phyloP scores from a whole-genome alignment of 1,140 invertebrate species.

The Lasioglossum baleicum region DNA sequence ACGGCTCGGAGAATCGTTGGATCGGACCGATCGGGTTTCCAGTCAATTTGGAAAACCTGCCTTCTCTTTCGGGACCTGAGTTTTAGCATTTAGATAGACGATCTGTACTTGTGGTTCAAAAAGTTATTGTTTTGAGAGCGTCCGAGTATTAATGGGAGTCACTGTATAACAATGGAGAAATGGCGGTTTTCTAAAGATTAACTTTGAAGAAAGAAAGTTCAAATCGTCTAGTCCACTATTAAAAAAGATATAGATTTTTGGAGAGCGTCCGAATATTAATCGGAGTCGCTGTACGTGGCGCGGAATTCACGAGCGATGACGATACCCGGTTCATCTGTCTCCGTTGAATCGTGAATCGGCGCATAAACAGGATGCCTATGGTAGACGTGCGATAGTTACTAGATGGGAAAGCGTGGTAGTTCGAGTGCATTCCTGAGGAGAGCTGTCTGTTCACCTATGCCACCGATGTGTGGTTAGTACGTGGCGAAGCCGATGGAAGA shows the following conservation, averaged over 20 bases:
- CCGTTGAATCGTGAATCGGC: conserved; percentile 6
- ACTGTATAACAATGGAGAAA: too few species aligned
- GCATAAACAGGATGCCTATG: conserved; percentile 23
- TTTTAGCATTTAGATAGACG: too few species aligned
- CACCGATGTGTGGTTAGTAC: conserved; percentile 51
- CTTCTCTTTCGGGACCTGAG: too few species aligned
- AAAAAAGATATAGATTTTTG: too few species aligned
- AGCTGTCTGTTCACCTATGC: conserved; percentile 55
- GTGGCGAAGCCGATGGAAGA: conserved; percentile 47
- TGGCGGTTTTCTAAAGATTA: too few species aligned
- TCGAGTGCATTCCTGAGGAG: conserved; percentile 55
- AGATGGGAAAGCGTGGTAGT: conserved; percentile 49
- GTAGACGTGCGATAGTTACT: conserved; percentile 42
- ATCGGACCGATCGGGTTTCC: background rate
- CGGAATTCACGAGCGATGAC: conserved; percentile 4
- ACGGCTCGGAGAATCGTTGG: background rate
- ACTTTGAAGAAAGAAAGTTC: too few species aligned
- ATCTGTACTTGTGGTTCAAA: too few species aligned
- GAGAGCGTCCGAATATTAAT: too few species aligned
- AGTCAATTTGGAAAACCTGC: background rate
- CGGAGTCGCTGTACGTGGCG: background rate
- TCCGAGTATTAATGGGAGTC: too few species aligned
- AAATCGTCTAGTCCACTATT: too few species aligned
- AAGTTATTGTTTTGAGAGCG: too few species aligned
- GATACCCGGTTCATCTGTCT: conserved; percentile 13